Evolutionary conservation across 1,140 invertebrate genomes (phyloP), one percentile per base, ranked within the genome.

Genomic region (Meloidogyne exigua): DNA sequence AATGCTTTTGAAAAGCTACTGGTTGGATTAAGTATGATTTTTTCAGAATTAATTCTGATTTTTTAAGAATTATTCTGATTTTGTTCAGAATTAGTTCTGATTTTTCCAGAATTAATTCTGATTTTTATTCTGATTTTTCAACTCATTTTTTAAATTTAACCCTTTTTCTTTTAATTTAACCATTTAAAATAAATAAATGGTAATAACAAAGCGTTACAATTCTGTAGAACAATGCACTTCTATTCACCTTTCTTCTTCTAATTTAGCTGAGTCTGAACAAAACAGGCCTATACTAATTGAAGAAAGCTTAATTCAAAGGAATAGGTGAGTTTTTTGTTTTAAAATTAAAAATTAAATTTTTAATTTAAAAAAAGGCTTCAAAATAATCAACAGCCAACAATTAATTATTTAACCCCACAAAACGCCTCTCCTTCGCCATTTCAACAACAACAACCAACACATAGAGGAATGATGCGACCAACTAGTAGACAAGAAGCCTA

Each of bases 141-240:
- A 5, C 18, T 5, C 4, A 57, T n/a, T 57, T 57, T n/a, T 57
- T 57, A n/a, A n/a, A 57, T n/a, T 57, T 9, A 57, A 15, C 13
- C n/a, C 5, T n/a, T n/a, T 57, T 3, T 32, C 28, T 23, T 26
- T 13, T 3, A 32, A 32, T 32, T 23, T 36, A 12, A 69, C 15
- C 10, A 23, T 44, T 28, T 69, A 5, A 39, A 21, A 0, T 15
- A 23, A 21, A 18, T 44, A 69, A 69, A 73, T 73, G 72, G 72
- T 73, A 23, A 73, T 18, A 42, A 73, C 28, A 18, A 42, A 65
- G 3, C 72, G 72, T 64, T 73, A 73, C 21, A 64, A 73, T 64
- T 73, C 72, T 36, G 72, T 73, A 39, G 72, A 73, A 64, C 72
- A 65, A 10, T 73, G 36, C 28, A 32, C 72, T 15, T 15, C 72